Evolutionary conservation across 2,888 invertebrate species (phyloP).

Genomic region (Sussaba pulchella): DNA sequence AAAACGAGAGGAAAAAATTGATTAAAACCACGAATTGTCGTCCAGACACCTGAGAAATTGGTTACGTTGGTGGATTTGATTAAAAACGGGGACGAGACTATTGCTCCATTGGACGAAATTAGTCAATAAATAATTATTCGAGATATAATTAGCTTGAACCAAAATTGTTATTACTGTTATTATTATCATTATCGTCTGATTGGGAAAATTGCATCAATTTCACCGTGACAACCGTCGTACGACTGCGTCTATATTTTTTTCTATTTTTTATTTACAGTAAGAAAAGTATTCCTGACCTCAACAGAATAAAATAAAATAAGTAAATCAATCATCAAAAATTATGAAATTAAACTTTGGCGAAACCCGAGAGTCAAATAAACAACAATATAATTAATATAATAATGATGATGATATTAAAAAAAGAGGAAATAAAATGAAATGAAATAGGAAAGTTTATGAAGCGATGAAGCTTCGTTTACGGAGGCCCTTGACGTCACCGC

Average conservation of each 20-base stretch:
- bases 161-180: constrained; percentile 14
- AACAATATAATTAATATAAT: neutral
- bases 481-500: constrained; percentile 73
- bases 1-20: constrained; percentile 1
- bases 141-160: constrained; percentile 22
- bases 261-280: constrained; percentile 13
- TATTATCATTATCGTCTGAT: constrained; percentile 6
- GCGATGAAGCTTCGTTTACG: constrained; percentile 40
- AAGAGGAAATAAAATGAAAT: neutral
- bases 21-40: constrained; percentile 18
- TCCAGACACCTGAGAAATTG: constrained; percentile 37
- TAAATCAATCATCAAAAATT: neutral
- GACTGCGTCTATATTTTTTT: constrained; percentile 13
- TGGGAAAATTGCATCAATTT: constrained; percentile 16
- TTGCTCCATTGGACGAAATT: constrained; percentile 21
- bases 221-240: constrained; percentile 48
- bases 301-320: neutral
- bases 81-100: constrained; percentile 2
- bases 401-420: neutral
- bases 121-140: constrained; percentile 28
- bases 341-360: constrained; percentile 26
- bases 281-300: neutral
- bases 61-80: neutral
- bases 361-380: constrained; percentile 18
- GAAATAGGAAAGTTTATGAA: constrained; percentile 9